Conservation (phyloP, 2,797 vertebrate species). For the Mustela erminea region DNA sequence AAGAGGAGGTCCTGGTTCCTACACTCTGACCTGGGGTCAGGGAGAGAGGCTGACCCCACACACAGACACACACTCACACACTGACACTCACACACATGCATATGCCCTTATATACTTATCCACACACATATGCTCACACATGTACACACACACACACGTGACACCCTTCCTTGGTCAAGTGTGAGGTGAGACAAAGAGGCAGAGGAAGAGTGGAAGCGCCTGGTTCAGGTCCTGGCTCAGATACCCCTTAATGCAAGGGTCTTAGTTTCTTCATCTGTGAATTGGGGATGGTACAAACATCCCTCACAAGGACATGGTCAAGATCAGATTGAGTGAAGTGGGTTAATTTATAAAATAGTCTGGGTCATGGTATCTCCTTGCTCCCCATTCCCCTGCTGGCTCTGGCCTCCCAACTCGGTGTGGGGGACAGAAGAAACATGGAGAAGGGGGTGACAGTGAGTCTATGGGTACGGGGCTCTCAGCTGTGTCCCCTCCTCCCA, state of each 20-base stretch:
- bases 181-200: neutral
- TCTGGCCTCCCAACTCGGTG: neutral
- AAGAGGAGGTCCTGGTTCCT: neutral
- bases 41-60: neutral
- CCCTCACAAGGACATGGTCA: neutral
- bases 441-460: neutral
- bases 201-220: neutral
- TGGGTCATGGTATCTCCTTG: no score
- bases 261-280: neutral
- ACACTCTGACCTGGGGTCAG: neutral
- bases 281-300: neutral
- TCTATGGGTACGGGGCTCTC: neutral
- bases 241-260: neutral
- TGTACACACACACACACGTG: neutral
- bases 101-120: neutral
- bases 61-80: neutral
- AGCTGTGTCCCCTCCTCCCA: no score
- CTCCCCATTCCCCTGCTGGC: neutral
- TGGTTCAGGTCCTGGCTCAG: neutral
- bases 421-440: neutral
- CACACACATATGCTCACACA: neutral
- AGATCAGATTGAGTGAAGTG: no score
- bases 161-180: neutral
- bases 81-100: fast-evolving
- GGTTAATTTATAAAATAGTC: neutral